Evolutionary conservation across 2,888 invertebrate genomes (phyloP).

Genomic region (Tipula unca): DNA sequence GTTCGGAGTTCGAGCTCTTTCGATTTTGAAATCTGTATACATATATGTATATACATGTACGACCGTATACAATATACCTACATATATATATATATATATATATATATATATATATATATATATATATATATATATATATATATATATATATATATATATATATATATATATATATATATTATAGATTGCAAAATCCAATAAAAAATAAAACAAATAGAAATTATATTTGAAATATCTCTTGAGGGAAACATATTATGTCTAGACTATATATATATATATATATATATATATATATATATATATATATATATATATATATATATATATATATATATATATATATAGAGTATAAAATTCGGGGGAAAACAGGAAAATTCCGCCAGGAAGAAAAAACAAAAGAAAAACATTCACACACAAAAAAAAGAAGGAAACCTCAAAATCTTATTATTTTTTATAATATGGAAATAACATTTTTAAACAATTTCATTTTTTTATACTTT

Average conservation of each 20-base stretch:
- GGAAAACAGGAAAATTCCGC: not conserved
- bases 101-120: not conserved
- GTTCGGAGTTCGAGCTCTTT: not conserved
- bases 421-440: not conserved
- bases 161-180: not conserved
- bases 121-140: not conserved
- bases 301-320: not conserved
- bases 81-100: not conserved
- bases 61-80: not conserved
- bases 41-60: not conserved
- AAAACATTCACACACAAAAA: not conserved
- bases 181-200: not conserved
- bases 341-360: not conserved
- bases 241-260: not conserved
- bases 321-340: not conserved
- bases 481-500: not conserved
- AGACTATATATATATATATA: not conserved
- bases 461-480: not conserved
- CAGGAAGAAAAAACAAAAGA: not conserved
- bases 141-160: not conserved
- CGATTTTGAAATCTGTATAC: not conserved
- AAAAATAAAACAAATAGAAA: not conserved
- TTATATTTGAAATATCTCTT: slow-evolving; percentile 3
- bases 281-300: not conserved
- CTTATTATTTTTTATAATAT: slow-evolving; percentile 3